Percentiles rank a stretch among this genome's conserved stretches.
Evolutionary conservation across 1,140 invertebrate genomes (phyloP).

Genomic region (Anastatus disparis): DNA sequence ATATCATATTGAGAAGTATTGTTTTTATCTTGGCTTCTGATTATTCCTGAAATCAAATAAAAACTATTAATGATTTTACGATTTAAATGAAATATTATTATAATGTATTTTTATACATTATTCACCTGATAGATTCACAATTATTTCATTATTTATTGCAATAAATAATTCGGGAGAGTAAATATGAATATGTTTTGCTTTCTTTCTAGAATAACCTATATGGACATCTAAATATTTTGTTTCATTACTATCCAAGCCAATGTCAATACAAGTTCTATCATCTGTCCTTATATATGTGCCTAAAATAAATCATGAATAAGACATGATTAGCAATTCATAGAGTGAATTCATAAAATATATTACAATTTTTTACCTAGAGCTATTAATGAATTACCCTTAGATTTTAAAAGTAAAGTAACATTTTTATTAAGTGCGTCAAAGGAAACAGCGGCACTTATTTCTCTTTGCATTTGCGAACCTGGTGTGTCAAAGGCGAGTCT

Average conservation of each 20-base stretch:
- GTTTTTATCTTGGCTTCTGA: conserved; percentile 72
- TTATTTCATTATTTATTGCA: conserved; percentile 73
- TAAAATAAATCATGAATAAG: conserved; percentile 42
- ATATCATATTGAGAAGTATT: conserved; percentile 78
- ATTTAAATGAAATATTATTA: too few relatives aligned
- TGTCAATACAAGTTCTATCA: conserved; percentile 73
- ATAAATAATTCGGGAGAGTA: conserved; percentile 75
- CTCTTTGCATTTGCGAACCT: conserved; percentile 70
- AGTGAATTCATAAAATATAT: too few relatives aligned
- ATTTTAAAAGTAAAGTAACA: conserved; percentile 71
- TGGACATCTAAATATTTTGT: conserved; percentile 76
- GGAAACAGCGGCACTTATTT: conserved; percentile 70
- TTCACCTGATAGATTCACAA: conserved; percentile 74
- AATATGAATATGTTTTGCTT: conserved; percentile 70
- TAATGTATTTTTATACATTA: too few relatives aligned
- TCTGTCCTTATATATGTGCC: conserved; percentile 75
- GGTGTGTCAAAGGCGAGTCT: conserved; percentile 76
- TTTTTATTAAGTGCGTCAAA: conserved; percentile 70
- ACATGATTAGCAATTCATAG: too few relatives aligned
- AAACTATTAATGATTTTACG: neutral
- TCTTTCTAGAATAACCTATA: conserved; percentile 66
- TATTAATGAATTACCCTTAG: conserved; percentile 71
- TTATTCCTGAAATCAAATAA: conserved; percentile 48
- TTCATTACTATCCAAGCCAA: conserved; percentile 75
- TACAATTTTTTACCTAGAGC: conserved; percentile 64